phyloP scores from a whole-genome alignment of 2,888 invertebrate genomes.

The Tetanocera ferruginea region DNA sequence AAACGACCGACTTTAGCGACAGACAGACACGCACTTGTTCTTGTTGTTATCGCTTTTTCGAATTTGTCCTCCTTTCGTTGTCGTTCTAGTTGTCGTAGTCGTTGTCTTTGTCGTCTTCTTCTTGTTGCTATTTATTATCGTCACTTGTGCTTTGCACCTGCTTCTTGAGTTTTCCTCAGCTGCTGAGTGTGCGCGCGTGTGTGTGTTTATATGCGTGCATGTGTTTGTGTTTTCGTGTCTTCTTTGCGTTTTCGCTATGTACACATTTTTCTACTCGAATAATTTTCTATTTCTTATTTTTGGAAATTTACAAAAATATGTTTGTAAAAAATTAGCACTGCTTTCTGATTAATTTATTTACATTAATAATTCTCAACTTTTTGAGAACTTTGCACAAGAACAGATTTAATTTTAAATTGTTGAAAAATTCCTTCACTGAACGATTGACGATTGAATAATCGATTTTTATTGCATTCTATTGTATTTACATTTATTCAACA shows the following conservation, averaged over 20 bases:
- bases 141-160: slow-evolving; percentile 34
- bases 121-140: slow-evolving; percentile 21
- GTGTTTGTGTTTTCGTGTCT: slow-evolving; percentile 43
- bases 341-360: too few species aligned
- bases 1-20: slow-evolving; percentile 16
- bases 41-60: slow-evolving; percentile 17
- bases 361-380: slow-evolving; percentile 23
- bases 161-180: slow-evolving; percentile 25
- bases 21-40: slow-evolving; percentile 28
- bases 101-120: slow-evolving; percentile 16
- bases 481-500: not conserved
- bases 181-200: slow-evolving; percentile 18
- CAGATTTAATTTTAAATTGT: not conserved
- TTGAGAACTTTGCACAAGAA: not conserved
- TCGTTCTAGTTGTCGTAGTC: slow-evolving; percentile 31
- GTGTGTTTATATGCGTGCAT: slow-evolving; percentile 21
- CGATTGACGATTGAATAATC: slow-evolving; percentile 46
- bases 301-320: not conserved
- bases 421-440: not conserved
- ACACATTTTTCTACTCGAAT: slow-evolving; percentile 50
- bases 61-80: slow-evolving; percentile 17
- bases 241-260: slow-evolving; percentile 50
- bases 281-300: slow-evolving; percentile 35
- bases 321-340: too few species aligned
- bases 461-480: slow-evolving; percentile 39